Conservation (phyloP, 2,888 invertebrate genomes). For the Campaea margaritaria region DNA sequence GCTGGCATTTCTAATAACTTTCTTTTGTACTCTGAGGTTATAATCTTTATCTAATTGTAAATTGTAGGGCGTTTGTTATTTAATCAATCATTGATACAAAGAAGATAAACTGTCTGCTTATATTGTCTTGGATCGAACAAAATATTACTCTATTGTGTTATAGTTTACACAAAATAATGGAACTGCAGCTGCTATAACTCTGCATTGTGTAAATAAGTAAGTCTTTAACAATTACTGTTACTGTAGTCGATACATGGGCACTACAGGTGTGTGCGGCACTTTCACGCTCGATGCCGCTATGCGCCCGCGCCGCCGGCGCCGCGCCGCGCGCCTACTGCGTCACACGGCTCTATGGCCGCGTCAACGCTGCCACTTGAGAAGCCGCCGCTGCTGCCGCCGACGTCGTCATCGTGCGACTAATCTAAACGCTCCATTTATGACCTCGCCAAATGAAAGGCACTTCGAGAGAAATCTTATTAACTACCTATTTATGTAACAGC, state of each 20-base stretch:
- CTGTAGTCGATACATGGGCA: constrained; percentile 52
- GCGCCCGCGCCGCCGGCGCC: constrained; percentile 19
- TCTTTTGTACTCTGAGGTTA: background rate
- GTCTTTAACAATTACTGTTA: constrained; percentile 60
- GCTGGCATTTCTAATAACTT: constrained; percentile 15
- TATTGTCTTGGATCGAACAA: no score
- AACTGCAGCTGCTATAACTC: constrained; percentile 10
- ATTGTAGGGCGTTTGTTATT: background rate
- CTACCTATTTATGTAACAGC: constrained; percentile 52
- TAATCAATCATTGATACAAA: background rate
- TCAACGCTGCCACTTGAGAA: background rate
- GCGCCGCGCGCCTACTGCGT: background rate
- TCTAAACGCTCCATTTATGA: constrained; percentile 54
- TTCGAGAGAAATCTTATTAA: constrained; percentile 56
- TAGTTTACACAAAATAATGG: constrained; percentile 15
- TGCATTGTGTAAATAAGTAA: constrained; percentile 62
- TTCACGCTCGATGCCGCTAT: constrained; percentile 66
- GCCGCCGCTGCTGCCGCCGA: constrained; percentile 15
- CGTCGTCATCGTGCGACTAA: constrained; percentile 42
- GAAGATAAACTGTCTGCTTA: background rate
- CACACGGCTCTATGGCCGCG: constrained; percentile 9
- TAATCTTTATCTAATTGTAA: background rate
- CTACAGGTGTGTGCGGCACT: constrained; percentile 70
- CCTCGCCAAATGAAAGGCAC: constrained; percentile 57
- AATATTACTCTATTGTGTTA: background rate